Conservation (phyloP, 2,888 invertebrate genomes). For the Ametastegia equiseti region DNA sequence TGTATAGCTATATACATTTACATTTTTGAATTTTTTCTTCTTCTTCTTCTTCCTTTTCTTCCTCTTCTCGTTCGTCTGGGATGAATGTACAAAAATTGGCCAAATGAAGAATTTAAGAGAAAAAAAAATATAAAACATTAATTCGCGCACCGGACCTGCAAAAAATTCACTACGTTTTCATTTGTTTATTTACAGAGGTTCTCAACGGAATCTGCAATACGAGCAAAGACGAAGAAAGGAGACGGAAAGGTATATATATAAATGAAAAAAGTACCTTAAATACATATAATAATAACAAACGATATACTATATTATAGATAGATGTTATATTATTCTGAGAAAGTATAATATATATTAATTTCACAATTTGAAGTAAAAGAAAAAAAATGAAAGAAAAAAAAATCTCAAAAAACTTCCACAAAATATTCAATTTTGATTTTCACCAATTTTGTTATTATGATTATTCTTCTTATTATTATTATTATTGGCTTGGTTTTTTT, state of each 20-base stretch:
- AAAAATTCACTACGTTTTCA: constrained; percentile 44
- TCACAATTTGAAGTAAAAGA: constrained; percentile 19
- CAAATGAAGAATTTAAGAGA: no score
- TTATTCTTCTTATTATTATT: not conserved
- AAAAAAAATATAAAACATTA: no score
- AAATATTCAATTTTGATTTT: not conserved
- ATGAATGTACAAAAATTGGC: no score
- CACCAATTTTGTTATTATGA: not conserved
- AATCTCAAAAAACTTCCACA: not conserved
- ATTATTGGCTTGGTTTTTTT: not conserved
- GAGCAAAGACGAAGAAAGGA: constrained; percentile 74
- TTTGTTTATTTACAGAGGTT: constrained; percentile 70
- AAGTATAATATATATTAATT: not conserved
- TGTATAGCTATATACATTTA: no score
- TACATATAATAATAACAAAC: not conserved
- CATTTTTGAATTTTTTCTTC: not conserved
- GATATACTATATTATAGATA: not conserved
- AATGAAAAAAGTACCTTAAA: no score
- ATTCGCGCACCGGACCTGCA: not conserved
- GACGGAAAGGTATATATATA: constrained; percentile 73
- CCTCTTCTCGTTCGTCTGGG: no score
- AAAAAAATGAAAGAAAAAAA: constrained; percentile 28
- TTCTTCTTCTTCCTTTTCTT: not conserved
- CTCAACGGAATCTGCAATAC: constrained; percentile 75
- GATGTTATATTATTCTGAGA: not conserved